Base-by-base conservation (phyloP, 2,797 vertebrate genomes). In the Myiotriccus ornatus region DNA sequence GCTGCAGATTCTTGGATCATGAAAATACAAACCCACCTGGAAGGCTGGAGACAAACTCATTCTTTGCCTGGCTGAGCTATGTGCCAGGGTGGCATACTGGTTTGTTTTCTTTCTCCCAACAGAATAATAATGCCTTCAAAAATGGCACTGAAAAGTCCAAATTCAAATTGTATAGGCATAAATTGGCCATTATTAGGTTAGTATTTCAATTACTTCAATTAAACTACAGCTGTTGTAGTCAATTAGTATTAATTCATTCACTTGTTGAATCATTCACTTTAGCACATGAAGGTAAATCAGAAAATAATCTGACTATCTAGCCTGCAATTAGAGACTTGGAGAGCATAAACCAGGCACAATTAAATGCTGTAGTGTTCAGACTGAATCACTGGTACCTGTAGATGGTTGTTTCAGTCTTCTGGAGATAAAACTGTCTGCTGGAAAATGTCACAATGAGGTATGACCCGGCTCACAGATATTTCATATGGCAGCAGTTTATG, bases 231-330 rank as follows among this genome's bases (percentile, higher is more conserved):
- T 95, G 83, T 89, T 93, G 75, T 80, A 87, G 75, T 91, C 91
- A 90, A 87, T 90, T 87, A 92, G 64, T 46, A 70, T 87, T 81
- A 92, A 95, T 94, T 95, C 43, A 89, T 90, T 94, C 71, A 69
- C 80, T 95, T 91, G 90, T 94, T 94, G 95, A 96, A 90, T 97
- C 87, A 89, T 78, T 87, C 78, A 68, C 62, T 95, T 90, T 35
- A 92, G 64, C 59, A 84, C 50, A 90, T 73, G 74, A 95, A 88
- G 70, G 83, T 92, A 97, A 92, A 96, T 94, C 80, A 91, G 92
- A 93, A 93, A 94, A 94, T 92, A 93, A 96, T 91, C 65, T 82
- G 82, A 76, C 88, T 90, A 80, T 56, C 65, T 93, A 87, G 55
- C 37, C 84, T 90, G 70, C 68, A 94, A 93, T 91, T 89, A 92